These are phyloP conservation scores for Blomia tropicalis DNA, from an alignment of 2,888 invertebrate species.

Conservation along the genomic window DNA sequence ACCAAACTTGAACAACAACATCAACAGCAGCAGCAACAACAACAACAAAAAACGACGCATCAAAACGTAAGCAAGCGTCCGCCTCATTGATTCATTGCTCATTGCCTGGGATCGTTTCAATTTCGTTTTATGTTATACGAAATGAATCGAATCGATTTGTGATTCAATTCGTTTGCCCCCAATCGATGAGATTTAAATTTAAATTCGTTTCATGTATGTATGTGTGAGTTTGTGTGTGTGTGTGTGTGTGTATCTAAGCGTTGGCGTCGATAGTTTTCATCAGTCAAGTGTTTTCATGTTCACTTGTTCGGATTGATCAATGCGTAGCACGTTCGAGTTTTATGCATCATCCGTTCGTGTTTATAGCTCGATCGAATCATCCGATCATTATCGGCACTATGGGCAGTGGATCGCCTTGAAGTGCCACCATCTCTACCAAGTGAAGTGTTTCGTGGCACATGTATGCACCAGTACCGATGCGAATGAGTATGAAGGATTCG, in stretches of 20 bases:
- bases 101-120: neutral
- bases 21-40: neutral
- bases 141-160: neutral
- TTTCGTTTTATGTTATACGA: no score
- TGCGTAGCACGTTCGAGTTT: no score
- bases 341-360: no score
- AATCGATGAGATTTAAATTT: neutral
- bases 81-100: no score
- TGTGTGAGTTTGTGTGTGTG: no score
- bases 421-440: neutral
- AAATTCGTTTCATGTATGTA: no score
- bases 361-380: neutral
- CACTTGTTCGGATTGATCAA: neutral
- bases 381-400: no score
- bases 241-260: no score
- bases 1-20: no score
- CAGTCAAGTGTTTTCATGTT: neutral
- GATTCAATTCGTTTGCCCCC: neutral
- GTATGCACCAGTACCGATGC: no score
- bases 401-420: slow-evolving; percentile 6
- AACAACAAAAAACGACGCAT: neutral
- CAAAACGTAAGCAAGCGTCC: neutral
- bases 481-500: no score
- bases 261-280: neutral
- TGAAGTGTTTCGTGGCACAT: no score